Conservation (phyloP, 2,113 vertebrate species). For the Otus sunia region DNA sequence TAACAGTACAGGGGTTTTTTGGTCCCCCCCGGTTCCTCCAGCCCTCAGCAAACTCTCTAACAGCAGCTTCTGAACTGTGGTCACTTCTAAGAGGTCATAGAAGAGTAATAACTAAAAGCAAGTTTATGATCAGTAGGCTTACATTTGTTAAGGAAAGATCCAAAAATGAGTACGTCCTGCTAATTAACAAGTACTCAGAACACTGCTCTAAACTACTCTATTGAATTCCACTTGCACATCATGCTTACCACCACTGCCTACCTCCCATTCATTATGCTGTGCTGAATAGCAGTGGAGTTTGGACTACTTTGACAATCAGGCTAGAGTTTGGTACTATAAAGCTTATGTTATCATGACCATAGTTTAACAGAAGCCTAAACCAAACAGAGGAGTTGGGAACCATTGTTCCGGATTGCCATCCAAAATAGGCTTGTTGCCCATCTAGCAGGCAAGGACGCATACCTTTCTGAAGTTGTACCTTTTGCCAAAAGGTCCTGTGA, state of each 20-base stretch:
- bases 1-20: not conserved
- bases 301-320: not conserved
- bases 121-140: not conserved
- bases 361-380: not conserved
- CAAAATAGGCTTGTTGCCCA: not conserved
- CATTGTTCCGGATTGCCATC: not conserved
- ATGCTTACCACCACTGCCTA: not conserved
- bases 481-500: not conserved
- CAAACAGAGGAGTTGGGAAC: not conserved
- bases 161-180: not conserved
- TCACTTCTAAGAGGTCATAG: not conserved
- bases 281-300: not conserved
- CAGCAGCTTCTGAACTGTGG: not conserved
- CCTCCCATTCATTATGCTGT: not conserved
- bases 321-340: not conserved
- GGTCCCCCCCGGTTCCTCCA: not conserved
- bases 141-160: not conserved
- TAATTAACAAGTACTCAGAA: not conserved
- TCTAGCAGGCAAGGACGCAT: not conserved
- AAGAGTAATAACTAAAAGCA: not conserved
- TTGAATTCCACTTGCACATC: not conserved
- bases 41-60: not conserved
- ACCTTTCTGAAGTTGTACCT: not conserved
- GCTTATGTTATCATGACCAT: not conserved
- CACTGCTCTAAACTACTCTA: not conserved